A percentile compares a stretch with the other conserved stretches of the same genome.
Evolutionary conservation across 2,113 vertebrate genomes (phyloP).

Genomic region (Ageneiosus marmoratus): DNA sequence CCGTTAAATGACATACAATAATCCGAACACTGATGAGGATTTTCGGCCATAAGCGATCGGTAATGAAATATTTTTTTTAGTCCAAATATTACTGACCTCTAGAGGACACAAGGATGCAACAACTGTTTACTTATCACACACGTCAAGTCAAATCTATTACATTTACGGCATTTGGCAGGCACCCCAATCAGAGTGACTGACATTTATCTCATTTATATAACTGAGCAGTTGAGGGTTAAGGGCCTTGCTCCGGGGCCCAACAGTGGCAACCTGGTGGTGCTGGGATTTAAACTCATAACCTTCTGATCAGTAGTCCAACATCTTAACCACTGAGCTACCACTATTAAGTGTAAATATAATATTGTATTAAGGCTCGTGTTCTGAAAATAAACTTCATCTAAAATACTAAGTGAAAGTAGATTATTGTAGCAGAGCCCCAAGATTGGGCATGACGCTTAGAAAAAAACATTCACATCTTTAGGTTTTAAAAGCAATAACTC

Average conservation of each 20-base stretch:
- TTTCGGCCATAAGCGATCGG: not conserved
- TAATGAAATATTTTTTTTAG: not conserved
- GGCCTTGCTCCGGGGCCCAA: no score
- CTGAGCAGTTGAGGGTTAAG: no score
- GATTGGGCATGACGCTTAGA: not conserved
- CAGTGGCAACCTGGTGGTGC: no score
- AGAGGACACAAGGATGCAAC: not conserved
- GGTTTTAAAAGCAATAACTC: not conserved
- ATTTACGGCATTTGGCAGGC: no score
- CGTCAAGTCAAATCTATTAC: not conserved
- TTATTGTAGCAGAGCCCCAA: not conserved
- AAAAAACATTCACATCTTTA: not conserved
- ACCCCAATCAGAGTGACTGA: no score
- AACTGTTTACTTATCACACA: not conserved
- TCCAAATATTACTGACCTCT: not conserved
- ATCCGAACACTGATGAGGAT: not conserved
- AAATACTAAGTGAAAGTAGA: not conserved
- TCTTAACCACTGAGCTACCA: no score
- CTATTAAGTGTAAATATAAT: not conserved
- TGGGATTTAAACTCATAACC: no score
- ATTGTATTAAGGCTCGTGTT: not conserved
- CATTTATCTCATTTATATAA: no score
- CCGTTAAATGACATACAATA: not conserved
- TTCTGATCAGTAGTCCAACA: no score
- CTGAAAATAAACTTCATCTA: not conserved